phyloP scores from a whole-genome alignment of 2,888 invertebrate genomes.

The Acrobasis suavella region DNA sequence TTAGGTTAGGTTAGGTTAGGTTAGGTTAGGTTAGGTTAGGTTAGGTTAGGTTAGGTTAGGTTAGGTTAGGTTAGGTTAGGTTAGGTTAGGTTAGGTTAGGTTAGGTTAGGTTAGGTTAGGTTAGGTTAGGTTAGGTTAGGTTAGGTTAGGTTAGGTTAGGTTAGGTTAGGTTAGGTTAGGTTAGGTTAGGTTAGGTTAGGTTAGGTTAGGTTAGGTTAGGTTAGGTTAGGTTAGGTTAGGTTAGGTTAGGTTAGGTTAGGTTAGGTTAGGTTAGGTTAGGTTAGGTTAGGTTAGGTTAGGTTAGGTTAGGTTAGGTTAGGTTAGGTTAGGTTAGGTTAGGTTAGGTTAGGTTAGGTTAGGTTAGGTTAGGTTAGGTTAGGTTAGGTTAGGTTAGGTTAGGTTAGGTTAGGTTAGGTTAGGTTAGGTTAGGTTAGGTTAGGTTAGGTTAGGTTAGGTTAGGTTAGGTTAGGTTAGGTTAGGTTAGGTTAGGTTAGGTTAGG shows the following conservation, averaged over 20 bases:
- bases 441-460: conserved; percentile 24
- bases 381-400: neutral
- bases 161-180: conserved; percentile 10
- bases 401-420: conserved; percentile 6
- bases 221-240: conserved; percentile 10
- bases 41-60: conserved; percentile 28
- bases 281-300: conserved; percentile 8
- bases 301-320: conserved; percentile 10
- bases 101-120: conserved; percentile 10
- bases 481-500: conserved; percentile 28
- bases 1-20: conserved; percentile 27
- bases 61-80: conserved; percentile 31
- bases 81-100: conserved; percentile 26
- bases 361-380: neutral
- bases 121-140: conserved; percentile 10
- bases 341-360: conserved; percentile 10
- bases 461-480: conserved; percentile 10
- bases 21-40: conserved; percentile 24
- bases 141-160: conserved; percentile 8
- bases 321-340: conserved; percentile 10
- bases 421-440: conserved; percentile 10
- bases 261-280: conserved; percentile 10
- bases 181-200: conserved; percentile 10
- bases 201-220: conserved; percentile 10
- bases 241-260: conserved; percentile 10